A percentile compares a stretch with the other conserved stretches of the same genome.
These are phyloP conservation scores for Argyrosomus regius DNA, from an alignment of 2,797 vertebrate genomes.

Conservation along the genomic window DNA sequence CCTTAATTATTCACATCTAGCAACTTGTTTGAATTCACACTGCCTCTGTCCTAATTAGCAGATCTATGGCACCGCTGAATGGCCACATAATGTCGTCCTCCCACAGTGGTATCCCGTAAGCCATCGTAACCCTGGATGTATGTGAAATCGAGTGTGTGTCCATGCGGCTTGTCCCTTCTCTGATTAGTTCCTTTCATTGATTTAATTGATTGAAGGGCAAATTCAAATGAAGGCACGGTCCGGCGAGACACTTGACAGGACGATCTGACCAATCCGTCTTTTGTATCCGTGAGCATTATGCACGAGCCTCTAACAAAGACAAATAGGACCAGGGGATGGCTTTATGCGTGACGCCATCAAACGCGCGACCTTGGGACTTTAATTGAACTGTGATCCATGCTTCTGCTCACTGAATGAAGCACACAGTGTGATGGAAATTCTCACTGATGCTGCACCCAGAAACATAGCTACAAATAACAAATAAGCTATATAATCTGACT, in stretches of 20 bases:
- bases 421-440: conserved; percentile 46
- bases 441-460: conserved; percentile 17
- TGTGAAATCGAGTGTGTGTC: conserved; percentile 79
- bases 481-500: conserved; percentile 36
- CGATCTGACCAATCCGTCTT: conserved; percentile 77
- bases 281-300: conserved; percentile 73
- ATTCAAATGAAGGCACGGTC: conserved; percentile 80
- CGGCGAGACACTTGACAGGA: conserved; percentile 70
- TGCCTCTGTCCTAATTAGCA: conserved; percentile 81
- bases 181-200: conserved; percentile 83
- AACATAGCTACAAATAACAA: conserved; percentile 48
- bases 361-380: conserved; percentile 82
- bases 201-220: conserved; percentile 82
- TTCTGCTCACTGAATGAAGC: conserved; percentile 63
- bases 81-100: conserved; percentile 67
- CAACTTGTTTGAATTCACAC: conserved; percentile 82
- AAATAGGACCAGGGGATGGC: conserved; percentile 77
- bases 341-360: conserved; percentile 73
- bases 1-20: conserved; percentile 85
- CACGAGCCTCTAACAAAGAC: conserved; percentile 84
- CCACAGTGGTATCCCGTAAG: conserved; percentile 57
- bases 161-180: conserved; percentile 66
- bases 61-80: conserved; percentile 77
- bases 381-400: conserved; percentile 80
- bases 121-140: conserved; percentile 64